Evolutionary conservation across 2,113 vertebrate species (phyloP).

Genomic region (Thermophis baileyi): DNA sequence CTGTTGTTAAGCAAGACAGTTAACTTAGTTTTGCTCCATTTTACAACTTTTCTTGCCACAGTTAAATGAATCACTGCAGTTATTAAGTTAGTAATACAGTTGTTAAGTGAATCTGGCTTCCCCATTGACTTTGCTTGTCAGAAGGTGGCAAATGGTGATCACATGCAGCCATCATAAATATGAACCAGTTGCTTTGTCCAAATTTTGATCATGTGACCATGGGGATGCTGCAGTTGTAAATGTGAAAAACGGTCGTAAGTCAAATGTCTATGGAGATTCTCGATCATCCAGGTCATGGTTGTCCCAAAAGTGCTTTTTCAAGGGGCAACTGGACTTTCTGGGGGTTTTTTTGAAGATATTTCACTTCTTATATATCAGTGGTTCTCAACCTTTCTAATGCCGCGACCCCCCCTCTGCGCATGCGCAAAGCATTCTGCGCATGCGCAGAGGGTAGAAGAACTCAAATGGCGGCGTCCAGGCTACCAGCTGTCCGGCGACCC

Average conservation of each 20-base stretch:
- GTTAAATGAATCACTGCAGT: background rate
- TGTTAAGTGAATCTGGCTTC: background rate
- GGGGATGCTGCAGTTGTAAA: background rate
- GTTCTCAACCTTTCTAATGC: too few species aligned
- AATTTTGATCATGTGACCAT: background rate
- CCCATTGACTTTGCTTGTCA: background rate
- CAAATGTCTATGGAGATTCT: too few species aligned
- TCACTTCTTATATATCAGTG: background rate
- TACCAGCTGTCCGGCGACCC: too few species aligned
- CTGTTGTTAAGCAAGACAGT: background rate
- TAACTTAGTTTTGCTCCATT: background rate
- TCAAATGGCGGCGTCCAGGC: too few species aligned
- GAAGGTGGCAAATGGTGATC: background rate
- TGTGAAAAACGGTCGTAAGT: background rate
- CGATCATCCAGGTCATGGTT: too few species aligned
- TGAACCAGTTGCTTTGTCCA: background rate
- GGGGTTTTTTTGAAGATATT: too few species aligned
- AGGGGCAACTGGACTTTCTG: too few species aligned
- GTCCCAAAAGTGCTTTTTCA: too few species aligned
- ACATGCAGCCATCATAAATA: background rate
- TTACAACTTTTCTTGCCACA: background rate
- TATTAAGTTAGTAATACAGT: background rate
- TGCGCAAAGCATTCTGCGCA: too few species aligned
- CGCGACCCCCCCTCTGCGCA: too few species aligned
- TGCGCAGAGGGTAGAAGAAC: too few species aligned